Conservation (phyloP, 2,797 vertebrate species). For the Salmo trutta region DNA sequence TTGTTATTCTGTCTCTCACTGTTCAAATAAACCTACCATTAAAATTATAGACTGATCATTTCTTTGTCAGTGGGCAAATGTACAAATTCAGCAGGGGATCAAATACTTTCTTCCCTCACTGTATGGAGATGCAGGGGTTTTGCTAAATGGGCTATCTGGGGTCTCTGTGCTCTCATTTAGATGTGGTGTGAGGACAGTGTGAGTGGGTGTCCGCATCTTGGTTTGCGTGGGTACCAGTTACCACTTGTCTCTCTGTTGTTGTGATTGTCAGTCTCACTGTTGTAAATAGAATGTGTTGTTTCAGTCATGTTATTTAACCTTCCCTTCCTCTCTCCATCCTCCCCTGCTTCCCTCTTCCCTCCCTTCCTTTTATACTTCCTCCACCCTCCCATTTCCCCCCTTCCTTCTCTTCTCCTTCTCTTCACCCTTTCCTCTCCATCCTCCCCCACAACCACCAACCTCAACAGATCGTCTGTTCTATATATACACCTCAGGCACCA, state of each 20-base stretch:
- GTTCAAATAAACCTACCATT: too few species aligned
- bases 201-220: neutral
- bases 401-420: neutral
- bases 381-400: neutral
- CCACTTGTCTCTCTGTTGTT: neutral
- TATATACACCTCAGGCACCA: slow-evolving; percentile 92
- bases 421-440: neutral
- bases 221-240: neutral
- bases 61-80: too few species aligned
- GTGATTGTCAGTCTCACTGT: neutral
- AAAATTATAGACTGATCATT: too few species aligned
- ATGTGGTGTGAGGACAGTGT: neutral
- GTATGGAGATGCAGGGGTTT: too few species aligned
- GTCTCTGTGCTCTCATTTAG: neutral
- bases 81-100: too few species aligned
- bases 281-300: neutral
- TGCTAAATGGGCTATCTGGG: too few species aligned
- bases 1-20: too few species aligned
- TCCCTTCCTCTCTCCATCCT: neutral
- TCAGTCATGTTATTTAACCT: neutral
- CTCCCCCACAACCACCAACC: slow-evolving; percentile 14
- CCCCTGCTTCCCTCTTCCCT: neutral
- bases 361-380: neutral
- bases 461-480: slow-evolving; percentile 86
- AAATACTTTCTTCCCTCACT: too few species aligned